A percentile compares a stretch with the other conserved stretches of the same genome.
Evolutionary conservation across 2,797 vertebrate genomes (phyloP).

Genomic region (Dendrocincla tyrannina): DNA sequence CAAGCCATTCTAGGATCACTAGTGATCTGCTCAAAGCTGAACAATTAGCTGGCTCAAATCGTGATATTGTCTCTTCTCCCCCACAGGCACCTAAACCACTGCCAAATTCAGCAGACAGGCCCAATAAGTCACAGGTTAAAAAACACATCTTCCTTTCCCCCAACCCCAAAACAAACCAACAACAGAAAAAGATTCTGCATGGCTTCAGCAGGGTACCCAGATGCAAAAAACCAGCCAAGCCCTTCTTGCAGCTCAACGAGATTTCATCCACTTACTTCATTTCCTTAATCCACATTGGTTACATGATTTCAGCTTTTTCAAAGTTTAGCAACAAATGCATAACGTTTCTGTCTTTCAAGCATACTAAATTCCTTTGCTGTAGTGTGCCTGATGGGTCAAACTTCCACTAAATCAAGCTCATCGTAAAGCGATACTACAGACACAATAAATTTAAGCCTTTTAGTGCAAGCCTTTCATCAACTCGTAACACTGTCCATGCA

Average conservation of each 20-base stretch:
- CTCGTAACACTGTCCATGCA: slow-evolving; percentile 16
- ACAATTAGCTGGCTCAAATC: fast-evolving
- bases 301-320: neutral
- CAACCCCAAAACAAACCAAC: neutral
- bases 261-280: neutral
- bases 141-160: neutral
- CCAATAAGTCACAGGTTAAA: neutral
- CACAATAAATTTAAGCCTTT: slow-evolving; percentile 56
- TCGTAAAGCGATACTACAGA: slow-evolving; percentile 5
- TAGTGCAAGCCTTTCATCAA: slow-evolving; percentile 43
- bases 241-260: neutral
- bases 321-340: neutral
- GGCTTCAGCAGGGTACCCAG: neutral
- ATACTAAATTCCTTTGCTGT: neutral
- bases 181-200: neutral
- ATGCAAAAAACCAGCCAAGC: neutral
- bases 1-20: neutral
- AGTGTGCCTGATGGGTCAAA: slow-evolving; percentile 9
- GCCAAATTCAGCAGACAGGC: neutral
- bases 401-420: slow-evolving; percentile 22
- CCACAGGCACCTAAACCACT: neutral
- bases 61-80: neutral
- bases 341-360: neutral
- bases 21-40: neutral
- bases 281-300: neutral